Evolutionary conservation across 2,888 invertebrate genomes (phyloP).

Genomic region (Lucinisca nassula): DNA sequence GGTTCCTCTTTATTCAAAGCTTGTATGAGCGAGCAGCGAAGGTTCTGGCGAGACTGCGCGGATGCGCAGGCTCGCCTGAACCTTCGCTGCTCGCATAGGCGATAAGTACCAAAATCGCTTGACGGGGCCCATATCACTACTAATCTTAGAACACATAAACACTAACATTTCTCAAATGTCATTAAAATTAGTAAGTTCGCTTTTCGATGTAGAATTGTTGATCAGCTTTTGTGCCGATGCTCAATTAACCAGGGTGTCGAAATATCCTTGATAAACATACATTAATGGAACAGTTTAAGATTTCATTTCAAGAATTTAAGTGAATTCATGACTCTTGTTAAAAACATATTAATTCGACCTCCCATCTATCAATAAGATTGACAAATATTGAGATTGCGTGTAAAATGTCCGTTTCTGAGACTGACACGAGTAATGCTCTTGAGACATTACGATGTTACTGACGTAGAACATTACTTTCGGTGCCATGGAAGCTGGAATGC

Average conservation of each 20-base stretch:
- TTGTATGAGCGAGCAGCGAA: too few relatives aligned
- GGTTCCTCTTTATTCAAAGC: too few relatives aligned
- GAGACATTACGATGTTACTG: background rate
- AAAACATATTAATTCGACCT: constrained; percentile 7
- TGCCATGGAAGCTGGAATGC: background rate
- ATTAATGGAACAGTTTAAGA: background rate
- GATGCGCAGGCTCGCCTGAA: too few relatives aligned
- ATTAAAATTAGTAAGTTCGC: too few relatives aligned
- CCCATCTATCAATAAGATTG: constrained; percentile 1
- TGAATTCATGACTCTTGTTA: background rate
- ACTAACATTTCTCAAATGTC: too few relatives aligned
- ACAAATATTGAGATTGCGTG: constrained; percentile 22
- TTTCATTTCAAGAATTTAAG: background rate
- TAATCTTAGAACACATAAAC: too few relatives aligned
- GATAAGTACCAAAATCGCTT: too few relatives aligned
- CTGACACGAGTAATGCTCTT: background rate
- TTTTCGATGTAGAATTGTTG: too few relatives aligned
- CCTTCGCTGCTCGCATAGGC: too few relatives aligned
- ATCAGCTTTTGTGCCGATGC: background rate
- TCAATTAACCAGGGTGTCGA: background rate
- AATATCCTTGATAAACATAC: background rate
- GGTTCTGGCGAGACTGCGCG: too few relatives aligned
- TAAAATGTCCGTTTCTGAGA: background rate
- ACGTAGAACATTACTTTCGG: background rate
- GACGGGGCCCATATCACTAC: too few relatives aligned